phyloP scores from a whole-genome alignment of 2,797 vertebrate species.

The Semaprochilodus insignis region DNA sequence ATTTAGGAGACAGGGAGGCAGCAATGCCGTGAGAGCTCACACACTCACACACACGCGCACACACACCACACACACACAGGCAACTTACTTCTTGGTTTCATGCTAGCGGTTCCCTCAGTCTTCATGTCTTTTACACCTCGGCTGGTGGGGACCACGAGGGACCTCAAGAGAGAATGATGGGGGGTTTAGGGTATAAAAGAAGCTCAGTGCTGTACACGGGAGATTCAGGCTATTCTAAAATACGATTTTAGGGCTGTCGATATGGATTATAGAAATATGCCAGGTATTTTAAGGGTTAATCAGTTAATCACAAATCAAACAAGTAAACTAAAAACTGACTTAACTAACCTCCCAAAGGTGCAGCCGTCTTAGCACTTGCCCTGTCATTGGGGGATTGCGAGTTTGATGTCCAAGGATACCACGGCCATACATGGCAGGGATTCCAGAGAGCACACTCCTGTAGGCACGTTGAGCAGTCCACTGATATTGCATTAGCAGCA shows the following conservation, averaged over 20 bases:
- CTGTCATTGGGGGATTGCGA: too few species aligned
- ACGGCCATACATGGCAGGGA: too few species aligned
- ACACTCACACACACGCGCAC: conserved; percentile 7
- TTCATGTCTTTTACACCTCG: conserved; percentile 7
- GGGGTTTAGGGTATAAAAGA: not conserved
- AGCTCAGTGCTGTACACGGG: not conserved
- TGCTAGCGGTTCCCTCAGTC: not conserved
- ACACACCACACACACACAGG: conserved; percentile 6
- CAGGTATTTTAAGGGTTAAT: too few species aligned
- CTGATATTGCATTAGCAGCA: too few species aligned
- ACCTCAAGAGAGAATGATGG: not conserved
- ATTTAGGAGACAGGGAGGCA: conserved; percentile 13
- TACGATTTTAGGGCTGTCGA: not conserved
- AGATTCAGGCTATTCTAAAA: not conserved
- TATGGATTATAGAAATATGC: not conserved
- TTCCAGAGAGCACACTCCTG: too few species aligned
- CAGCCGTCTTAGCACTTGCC: too few species aligned
- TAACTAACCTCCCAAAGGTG: too few species aligned
- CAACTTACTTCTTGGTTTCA: conserved; percentile 5
- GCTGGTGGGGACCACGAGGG: not conserved
- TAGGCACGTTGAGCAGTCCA: too few species aligned
- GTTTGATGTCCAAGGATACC: too few species aligned
- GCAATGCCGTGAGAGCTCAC: not conserved
- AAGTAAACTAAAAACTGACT: too few species aligned
- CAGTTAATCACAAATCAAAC: too few species aligned